phyloP scores from a whole-genome alignment of 2,888 invertebrate species.

The Caenorhabditis sulstoni region DNA sequence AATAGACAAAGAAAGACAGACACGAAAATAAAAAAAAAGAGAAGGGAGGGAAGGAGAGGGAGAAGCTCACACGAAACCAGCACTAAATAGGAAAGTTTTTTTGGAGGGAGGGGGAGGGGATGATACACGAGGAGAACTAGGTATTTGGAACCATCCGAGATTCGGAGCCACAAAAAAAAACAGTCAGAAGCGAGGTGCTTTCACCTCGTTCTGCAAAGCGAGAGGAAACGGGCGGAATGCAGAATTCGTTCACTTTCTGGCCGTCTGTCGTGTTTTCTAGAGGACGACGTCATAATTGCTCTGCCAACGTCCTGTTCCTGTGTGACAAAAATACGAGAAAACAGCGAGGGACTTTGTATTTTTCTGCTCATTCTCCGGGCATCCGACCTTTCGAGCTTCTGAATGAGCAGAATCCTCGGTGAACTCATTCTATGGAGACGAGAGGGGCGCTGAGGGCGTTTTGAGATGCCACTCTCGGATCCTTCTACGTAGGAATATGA shows the following conservation, averaged over 20 bases:
- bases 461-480: too few relatives aligned
- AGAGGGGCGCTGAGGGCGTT: too few relatives aligned
- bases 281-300: conserved; percentile 36
- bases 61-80: conserved; percentile 4
- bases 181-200: not conserved
- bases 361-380: not conserved
- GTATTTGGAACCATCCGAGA: too few relatives aligned
- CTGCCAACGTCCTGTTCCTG: conserved; percentile 20
- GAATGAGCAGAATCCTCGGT: too few relatives aligned
- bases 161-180: not conserved
- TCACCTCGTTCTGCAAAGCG: not conserved
- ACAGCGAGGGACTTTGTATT: not conserved
- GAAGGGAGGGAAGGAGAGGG: conserved; percentile 6
- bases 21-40: not conserved
- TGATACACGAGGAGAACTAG: conserved; percentile 8
- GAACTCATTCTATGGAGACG: too few relatives aligned
- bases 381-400: too few relatives aligned
- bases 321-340: not conserved
- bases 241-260: too few relatives aligned
- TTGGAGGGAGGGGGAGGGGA: not conserved
- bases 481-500: too few relatives aligned
- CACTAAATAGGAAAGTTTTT: conserved; percentile 12
- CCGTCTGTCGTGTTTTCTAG: conserved; percentile 9
- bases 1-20: not conserved
- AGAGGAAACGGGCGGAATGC: too few relatives aligned